Percentiles rank a stretch among this genome's conserved stretches.
Evolutionary conservation across 2,113 vertebrate species (phyloP).

Genomic region (Cricetomys ansorgei): DNA sequence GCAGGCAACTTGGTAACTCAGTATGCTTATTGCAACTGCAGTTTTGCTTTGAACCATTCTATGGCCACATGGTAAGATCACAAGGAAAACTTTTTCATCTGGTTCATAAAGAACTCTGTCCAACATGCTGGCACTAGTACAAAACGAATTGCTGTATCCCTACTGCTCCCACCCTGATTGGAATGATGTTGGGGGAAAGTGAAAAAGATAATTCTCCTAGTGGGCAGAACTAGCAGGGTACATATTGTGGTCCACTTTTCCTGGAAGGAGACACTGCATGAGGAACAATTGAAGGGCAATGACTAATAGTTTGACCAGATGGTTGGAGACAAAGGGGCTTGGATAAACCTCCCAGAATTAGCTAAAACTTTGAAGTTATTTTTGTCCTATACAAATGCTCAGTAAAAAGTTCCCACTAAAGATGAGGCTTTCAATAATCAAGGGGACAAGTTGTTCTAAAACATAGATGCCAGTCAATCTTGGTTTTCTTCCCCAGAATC

Average conservation of each 20-base stretch:
- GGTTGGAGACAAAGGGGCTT: conserved; percentile 60
- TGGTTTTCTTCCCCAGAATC: not conserved
- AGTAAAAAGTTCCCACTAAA: conserved; percentile 52
- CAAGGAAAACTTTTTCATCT: conserved; percentile 2
- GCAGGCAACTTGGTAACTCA: too few species aligned
- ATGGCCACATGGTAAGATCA: not conserved
- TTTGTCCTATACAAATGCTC: conserved; percentile 63
- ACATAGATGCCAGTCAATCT: conserved; percentile 3
- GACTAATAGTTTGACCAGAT: conserved; percentile 67
- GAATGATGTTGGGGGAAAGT: not conserved
- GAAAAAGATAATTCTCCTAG: not conserved
- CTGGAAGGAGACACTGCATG: conserved; percentile 16
- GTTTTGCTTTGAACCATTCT: not conserved
- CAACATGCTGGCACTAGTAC: not conserved
- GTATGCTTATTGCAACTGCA: not conserved
- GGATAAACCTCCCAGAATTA: conserved; percentile 62
- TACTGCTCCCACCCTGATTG: not conserved
- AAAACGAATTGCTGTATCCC: not conserved
- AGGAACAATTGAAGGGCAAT: conserved; percentile 43
- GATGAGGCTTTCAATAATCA: conserved; percentile 7
- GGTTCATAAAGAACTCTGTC: not conserved
- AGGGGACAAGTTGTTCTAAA: conserved; percentile 47
- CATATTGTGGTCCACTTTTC: conserved; percentile 17
- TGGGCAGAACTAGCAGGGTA: not conserved
- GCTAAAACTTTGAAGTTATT: conserved; percentile 57